Conservation (phyloP, 1,140 invertebrate genomes). For the Solen grandis region DNA sequence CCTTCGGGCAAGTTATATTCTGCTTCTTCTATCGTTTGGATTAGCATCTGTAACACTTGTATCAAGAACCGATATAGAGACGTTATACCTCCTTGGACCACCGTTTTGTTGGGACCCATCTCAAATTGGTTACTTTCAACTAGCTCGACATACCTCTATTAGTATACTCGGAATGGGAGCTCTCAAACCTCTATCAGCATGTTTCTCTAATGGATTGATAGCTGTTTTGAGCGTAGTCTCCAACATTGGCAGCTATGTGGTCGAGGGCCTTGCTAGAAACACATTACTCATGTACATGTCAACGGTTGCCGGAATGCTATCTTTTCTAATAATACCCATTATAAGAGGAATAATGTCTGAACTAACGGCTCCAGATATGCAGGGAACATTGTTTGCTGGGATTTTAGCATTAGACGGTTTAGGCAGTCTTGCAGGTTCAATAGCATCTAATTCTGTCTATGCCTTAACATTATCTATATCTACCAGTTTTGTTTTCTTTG, state of each 20-base stretch:
- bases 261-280: slow-evolving; percentile 29
- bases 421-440: neutral
- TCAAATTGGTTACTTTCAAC: slow-evolving; percentile 3
- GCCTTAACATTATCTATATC: slow-evolving; percentile 17
- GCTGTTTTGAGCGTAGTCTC: slow-evolving; percentile 4
- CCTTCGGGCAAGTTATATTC: slow-evolving; percentile 8
- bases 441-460: slow-evolving; percentile 27
- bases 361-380: slow-evolving; percentile 28
- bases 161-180: neutral
- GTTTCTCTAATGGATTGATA: too few relatives aligned
- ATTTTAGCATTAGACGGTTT: neutral
- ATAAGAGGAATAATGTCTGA: slow-evolving; percentile 15
- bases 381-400: slow-evolving; percentile 35
- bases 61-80: neutral
- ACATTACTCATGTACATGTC: neutral
- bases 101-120: slow-evolving; percentile 19
- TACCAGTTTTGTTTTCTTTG: slow-evolving; percentile 8
- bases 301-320: neutral
- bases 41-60: neutral
- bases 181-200: neutral
- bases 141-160: neutral
- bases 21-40: slow-evolving; percentile 15
- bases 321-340: slow-evolving; percentile 22
- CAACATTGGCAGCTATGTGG: neutral
- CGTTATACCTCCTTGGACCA: too few relatives aligned